Evolutionary conservation across 2,113 vertebrate species (phyloP).

Genomic region (Stigmatopora argus): DNA sequence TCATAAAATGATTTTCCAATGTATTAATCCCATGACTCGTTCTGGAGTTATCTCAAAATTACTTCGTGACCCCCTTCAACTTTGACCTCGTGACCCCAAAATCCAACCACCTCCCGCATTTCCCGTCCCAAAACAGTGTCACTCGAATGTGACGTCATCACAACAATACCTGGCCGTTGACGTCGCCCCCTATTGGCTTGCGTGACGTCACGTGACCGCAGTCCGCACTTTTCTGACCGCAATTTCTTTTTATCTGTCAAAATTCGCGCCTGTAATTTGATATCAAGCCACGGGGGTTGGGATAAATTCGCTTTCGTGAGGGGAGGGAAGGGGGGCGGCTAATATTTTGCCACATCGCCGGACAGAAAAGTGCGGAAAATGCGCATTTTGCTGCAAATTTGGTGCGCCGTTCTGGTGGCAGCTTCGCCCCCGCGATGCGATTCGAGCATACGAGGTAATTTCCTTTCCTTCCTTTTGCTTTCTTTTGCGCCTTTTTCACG

Average conservation of each 20-base stretch:
- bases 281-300: conserved; percentile 33
- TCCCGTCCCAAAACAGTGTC: too few relatives aligned
- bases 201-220: neutral
- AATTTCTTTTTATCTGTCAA: neutral
- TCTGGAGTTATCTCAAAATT: too few relatives aligned
- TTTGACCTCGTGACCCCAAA: too few relatives aligned
- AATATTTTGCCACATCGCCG: conserved; percentile 70
- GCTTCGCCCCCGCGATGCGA: conserved; percentile 61
- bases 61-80: too few relatives aligned
- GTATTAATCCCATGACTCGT: too few relatives aligned
- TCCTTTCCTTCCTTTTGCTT: neutral
- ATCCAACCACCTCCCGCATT: too few relatives aligned
- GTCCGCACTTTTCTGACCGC: neutral
- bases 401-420: conserved; percentile 25
- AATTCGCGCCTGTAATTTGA: conserved; percentile 61
- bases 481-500: neutral
- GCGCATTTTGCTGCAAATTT: conserved; percentile 42
- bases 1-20: too few relatives aligned
- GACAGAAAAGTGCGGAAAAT: conserved; percentile 31
- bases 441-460: conserved; percentile 70
- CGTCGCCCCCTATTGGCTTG: neutral
- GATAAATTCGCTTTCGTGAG: conserved; percentile 36
- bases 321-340: neutral
- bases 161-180: neutral
- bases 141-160: neutral